Evolutionary conservation across 2,113 vertebrate genomes (phyloP), one percentile per base, ranked within the genome.

Genomic region (Empidonax alnorum): DNA sequence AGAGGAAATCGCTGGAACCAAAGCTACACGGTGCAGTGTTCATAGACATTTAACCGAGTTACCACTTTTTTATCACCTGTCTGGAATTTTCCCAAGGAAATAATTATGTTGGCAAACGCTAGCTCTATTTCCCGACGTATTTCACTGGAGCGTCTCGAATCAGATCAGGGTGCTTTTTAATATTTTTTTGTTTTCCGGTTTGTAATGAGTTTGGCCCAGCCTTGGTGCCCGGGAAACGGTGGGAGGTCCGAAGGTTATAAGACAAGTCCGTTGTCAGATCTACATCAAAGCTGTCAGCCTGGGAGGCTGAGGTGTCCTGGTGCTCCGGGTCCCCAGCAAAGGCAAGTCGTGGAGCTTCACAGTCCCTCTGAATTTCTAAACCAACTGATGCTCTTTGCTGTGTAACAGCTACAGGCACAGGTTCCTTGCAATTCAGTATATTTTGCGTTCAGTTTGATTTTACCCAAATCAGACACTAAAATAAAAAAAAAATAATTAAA

Each of bases 181-280:
- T 61, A 18, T 14, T 7, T 12, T 31, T 19, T 16, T 47, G 4
- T 1, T 3, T 22, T 30, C 6, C 25, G 1, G 28, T 71, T 81
- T 59, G 9, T 47, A 55, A 67, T 37, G 39, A 52, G 12, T 41
- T 39, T 58, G 71, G 82, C 67, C n/a, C 78, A 79, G 1, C 42
- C 61, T 87, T 21, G 4, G 19, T 24, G 46, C 50, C 33, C 66
- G 59, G 88, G 78, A 83, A 94, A 65, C 52, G 20, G 75, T 90
- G 90, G 90, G 94, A 93, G 82, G 95, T 95, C 75, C 55, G 67
- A 80, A 30, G 84, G 6, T n/a, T 58, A 76, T 58, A 76, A 69
- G 59, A 66, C 63, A 53, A 90, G n/a, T 24, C 16, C 15, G 21
- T 42, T 69, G 67, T 85, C 79, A 80, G 71, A 80, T 49, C 74